A percentile compares a stretch with the other conserved stretches of the same genome.
Conservation (phyloP, 2,888 invertebrate species). For the Mythimna impura region DNA sequence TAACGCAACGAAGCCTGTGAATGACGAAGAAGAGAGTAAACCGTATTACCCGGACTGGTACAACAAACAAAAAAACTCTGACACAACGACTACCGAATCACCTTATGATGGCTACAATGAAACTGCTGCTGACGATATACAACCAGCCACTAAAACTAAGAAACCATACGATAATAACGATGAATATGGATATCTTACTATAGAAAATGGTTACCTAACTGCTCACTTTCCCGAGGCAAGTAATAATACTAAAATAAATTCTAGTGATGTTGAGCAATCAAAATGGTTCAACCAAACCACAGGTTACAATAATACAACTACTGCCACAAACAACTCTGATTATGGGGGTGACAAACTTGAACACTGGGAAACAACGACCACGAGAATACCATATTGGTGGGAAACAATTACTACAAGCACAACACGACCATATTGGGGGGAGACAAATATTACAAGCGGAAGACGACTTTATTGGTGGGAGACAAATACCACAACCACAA, state of each 20-base stretch:
- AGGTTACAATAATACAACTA: fast-evolving
- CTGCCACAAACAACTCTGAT: neutral
- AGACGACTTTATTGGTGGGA: too few relatives aligned
- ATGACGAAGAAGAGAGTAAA: too few relatives aligned
- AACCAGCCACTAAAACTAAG: neutral
- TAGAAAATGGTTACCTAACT: neutral
- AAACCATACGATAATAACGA: neutral
- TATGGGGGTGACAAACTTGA: neutral
- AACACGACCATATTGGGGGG: too few relatives aligned
- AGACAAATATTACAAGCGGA: too few relatives aligned
- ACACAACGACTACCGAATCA: neutral
- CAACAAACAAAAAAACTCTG: neutral
- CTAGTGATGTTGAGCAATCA: too few relatives aligned
- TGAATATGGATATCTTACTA: neutral
- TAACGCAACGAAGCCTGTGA: too few relatives aligned
- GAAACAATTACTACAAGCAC: too few relatives aligned
- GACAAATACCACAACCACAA: too few relatives aligned
- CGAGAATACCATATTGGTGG: too few relatives aligned
- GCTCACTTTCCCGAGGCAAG: neutral
- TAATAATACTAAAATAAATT: neutral
- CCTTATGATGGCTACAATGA: neutral
- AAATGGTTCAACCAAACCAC: too few relatives aligned
- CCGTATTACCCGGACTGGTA: neutral
- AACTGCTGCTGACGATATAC: neutral
- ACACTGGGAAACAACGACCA: neutral